phyloP scores from a whole-genome alignment of 2,113 vertebrate species.

The Seriola quinqueradiata region DNA sequence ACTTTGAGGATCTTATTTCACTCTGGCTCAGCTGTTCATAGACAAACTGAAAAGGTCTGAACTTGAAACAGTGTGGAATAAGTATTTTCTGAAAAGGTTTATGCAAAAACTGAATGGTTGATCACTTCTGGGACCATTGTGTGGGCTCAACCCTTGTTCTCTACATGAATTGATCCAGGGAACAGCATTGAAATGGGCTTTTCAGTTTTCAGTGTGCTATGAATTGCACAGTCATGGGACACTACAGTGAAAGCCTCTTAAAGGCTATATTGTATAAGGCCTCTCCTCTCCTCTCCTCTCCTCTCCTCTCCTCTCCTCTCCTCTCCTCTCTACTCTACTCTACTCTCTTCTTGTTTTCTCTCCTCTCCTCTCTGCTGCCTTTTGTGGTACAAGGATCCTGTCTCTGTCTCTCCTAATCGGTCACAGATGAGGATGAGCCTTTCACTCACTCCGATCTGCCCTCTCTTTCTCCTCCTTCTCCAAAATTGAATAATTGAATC shows the following conservation, averaged over 20 bases:
- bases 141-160: slow-evolving; percentile 17
- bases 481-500: slow-evolving; percentile 72
- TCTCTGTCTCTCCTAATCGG: slow-evolving; percentile 64
- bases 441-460: slow-evolving; percentile 61
- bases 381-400: slow-evolving; percentile 28
- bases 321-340: not conserved
- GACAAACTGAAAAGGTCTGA: slow-evolving; percentile 20
- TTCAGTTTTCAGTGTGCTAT: slow-evolving; percentile 45
- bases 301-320: not conserved
- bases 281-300: slow-evolving; percentile 1
- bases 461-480: slow-evolving; percentile 48
- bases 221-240: slow-evolving; percentile 35
- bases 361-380: not conserved
- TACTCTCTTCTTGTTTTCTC: not conserved
- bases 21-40: slow-evolving; percentile 22
- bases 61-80: not conserved
- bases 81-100: slow-evolving; percentile 26
- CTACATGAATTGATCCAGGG: slow-evolving; percentile 16
- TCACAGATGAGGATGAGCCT: slow-evolving; percentile 67
- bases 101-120: slow-evolving; percentile 16
- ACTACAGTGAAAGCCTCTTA: slow-evolving; percentile 19
- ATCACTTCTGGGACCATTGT: slow-evolving; percentile 22
- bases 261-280: not conserved
- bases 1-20: slow-evolving; percentile 19
- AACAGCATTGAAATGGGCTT: slow-evolving; percentile 30